phyloP scores from a whole-genome alignment of 2,888 invertebrate species.

The Unio delphinus region DNA sequence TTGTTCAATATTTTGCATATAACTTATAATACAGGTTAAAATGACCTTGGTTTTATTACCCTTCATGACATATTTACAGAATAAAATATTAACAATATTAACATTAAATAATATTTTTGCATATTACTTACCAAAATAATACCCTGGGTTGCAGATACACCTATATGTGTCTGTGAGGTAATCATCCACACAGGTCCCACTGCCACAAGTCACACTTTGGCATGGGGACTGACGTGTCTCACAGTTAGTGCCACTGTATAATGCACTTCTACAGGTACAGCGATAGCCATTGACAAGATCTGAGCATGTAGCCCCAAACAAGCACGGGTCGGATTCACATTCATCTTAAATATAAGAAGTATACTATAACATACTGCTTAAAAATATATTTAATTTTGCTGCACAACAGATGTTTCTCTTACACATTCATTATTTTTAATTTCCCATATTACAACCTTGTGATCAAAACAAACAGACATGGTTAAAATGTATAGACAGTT shows the following conservation, averaged over 20 bases:
- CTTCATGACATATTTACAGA: no score
- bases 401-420: background rate
- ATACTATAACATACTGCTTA: background rate
- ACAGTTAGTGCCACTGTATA: constrained; percentile 88
- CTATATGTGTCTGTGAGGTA: constrained; percentile 26
- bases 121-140: constrained; percentile 36
- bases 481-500: no score
- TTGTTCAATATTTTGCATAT: no score
- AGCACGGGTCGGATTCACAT: constrained; percentile 46
- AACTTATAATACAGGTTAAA: no score
- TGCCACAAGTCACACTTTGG: constrained; percentile 23
- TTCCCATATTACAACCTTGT: background rate
- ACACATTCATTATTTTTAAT: background rate
- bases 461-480: background rate
- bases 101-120: background rate
- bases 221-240: constrained; percentile 74
- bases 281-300: constrained; percentile 80
- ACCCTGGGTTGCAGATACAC: constrained; percentile 53
- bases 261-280: constrained; percentile 87
- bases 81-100: no score
- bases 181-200: constrained; percentile 46
- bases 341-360: constrained; percentile 36
- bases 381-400: background rate
- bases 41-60: no score
- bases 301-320: constrained; percentile 45